Evolutionary conservation across 2,797 vertebrate genomes (phyloP), one percentile per base, ranked within the genome.

Genomic region (Liasis olivaceus): DNA sequence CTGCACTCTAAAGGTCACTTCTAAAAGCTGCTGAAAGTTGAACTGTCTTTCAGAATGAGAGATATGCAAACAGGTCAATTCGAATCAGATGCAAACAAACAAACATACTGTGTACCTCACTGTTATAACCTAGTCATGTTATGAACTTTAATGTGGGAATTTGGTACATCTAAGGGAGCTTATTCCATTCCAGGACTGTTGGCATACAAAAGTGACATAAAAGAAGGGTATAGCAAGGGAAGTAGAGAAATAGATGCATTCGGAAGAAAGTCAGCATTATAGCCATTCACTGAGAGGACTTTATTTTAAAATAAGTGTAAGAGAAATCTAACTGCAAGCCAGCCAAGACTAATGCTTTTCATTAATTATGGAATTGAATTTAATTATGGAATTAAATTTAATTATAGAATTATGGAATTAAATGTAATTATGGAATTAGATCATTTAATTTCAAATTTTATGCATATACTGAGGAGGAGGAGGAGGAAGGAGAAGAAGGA

Each of bases 21-120:
- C 81, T 94, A 93, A 94, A 96, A 96, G 54, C 58, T 94, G 93
- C 11, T 64, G 63, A 94, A 66, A 89, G 87, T 89, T 89, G 28
- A 69, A 90, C 51, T n/a, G 87, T 94, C 81, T 92, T 94, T 90
- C 84, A 87, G 31, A 64, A 93, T 15, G n/a, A 94, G 84, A 85
- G 60, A 62, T 8, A 24, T 85, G 20, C 6, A 56, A 17, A 22
- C 9, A 91, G 84, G 51, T 36, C 31, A 90, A 94, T 92, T 47
- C 62, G 93, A 95, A 90, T 89, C 60, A 90, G 42, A 93, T 31
- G 0, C 81, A 89, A 88, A 91, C 88, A 95, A 66, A 91, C 14
- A 81, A 0, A 13, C 64, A 2, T 54, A 90, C 26, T 36, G 64
- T 14, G 1, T 66, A 81, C 94, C 90, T 87, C 56, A 91, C 28